A percentile compares a stretch with the other conserved stretches of the same genome.
phyloP scores from a whole-genome alignment of 2,888 invertebrate genomes.

The Agonopterix heracliana region DNA sequence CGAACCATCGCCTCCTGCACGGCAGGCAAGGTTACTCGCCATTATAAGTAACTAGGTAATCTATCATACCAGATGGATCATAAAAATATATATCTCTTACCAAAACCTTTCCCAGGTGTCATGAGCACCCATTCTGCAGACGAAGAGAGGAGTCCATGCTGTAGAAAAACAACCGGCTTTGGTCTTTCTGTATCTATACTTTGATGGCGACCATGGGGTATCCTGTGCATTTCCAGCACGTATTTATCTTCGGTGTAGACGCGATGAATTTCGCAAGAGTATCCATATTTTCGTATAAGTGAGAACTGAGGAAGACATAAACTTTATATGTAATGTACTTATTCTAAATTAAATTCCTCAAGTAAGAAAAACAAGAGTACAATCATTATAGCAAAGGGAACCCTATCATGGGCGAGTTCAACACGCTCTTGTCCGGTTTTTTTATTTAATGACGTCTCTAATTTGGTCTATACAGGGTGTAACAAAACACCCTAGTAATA shows the following conservation, averaged over 20 bases:
- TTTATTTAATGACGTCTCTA: too few species aligned
- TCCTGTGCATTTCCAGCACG: conserved; percentile 86
- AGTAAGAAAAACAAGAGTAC: too few species aligned
- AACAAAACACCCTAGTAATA: too few species aligned
- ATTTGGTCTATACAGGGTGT: too few species aligned
- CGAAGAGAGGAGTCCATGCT: conserved; percentile 88
- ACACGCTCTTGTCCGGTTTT: too few species aligned
- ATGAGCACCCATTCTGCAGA: conserved; percentile 88
- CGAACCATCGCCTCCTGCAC: too few species aligned
- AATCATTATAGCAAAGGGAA: too few species aligned
- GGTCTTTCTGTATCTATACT: conserved; percentile 22
- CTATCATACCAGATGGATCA: too few species aligned
- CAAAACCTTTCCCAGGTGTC: conserved; percentile 78
- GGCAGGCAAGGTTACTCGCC: too few species aligned
- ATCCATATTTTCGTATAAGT: conserved; percentile 75
- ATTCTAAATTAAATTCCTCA: too few species aligned
- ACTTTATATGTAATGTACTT: neutral
- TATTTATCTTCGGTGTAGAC: conserved; percentile 88
- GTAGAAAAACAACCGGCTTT: conserved; percentile 79
- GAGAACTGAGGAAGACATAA: conserved; percentile 35
- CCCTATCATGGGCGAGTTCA: too few species aligned
- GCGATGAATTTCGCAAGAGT: conserved; percentile 82
- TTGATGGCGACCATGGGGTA: conserved; percentile 75
- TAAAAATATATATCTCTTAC: conserved; percentile 32
- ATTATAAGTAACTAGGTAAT: too few species aligned